Evolutionary conservation across 2,113 vertebrate species (phyloP).

Genomic region (Salvelinus fontinalis): DNA sequence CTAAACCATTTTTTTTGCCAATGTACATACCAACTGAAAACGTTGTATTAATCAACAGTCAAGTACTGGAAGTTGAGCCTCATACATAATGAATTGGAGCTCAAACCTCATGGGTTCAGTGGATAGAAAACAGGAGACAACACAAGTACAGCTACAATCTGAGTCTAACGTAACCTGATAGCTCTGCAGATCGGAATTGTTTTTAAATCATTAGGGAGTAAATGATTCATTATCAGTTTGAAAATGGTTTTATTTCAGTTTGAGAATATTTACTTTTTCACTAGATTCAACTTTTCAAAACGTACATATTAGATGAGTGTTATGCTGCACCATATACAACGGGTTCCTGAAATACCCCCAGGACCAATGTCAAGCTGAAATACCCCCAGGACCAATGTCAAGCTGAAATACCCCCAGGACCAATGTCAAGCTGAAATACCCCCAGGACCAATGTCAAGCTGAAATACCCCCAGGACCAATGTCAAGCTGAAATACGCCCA

Average conservation of each 20-base stretch:
- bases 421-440: no score
- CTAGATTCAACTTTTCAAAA: not conserved
- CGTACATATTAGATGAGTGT: no score
- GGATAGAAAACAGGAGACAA: conserved; percentile 78
- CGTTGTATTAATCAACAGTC: conserved; percentile 93
- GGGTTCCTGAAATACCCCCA: no score
- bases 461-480: no score
- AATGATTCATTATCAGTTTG: conserved; percentile 86
- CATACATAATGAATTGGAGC: conserved; percentile 93
- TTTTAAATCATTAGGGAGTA: conserved; percentile 85
- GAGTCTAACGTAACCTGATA: conserved; percentile 92
- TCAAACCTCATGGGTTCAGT: conserved; percentile 84
- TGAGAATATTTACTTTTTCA: conserved; percentile 67
- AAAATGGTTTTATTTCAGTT: conserved; percentile 57
- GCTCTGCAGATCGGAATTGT: conserved; percentile 88
- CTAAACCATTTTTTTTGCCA: conserved; percentile 79
- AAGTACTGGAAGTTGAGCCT: conserved; percentile 83
- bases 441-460: no score
- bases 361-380: no score
- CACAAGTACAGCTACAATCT: conserved; percentile 83
- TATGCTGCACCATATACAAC: no score
- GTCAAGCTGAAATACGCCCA: no score
- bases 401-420: no score
- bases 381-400: no score
- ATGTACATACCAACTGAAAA: conserved; percentile 84